Evolutionary conservation across 2,113 vertebrate species (phyloP).

Genomic region (Austrofundulus limnaeus): DNA sequence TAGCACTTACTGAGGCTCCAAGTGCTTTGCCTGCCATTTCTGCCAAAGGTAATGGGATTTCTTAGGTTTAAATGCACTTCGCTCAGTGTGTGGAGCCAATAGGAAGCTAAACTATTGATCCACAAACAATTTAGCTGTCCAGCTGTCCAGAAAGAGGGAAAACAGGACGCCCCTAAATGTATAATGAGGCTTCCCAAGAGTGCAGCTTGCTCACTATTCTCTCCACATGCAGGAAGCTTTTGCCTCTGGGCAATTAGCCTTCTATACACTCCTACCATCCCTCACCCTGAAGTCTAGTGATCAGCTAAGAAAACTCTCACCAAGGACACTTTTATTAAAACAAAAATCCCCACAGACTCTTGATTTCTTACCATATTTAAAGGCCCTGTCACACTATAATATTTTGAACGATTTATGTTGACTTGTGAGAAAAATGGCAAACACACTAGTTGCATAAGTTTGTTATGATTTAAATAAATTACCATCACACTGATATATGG

Average conservation of each 20-base stretch:
- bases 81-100: slow-evolving; percentile 59
- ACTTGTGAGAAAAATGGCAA: too few relatives aligned
- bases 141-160: slow-evolving; percentile 63
- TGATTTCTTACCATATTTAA: slow-evolving; percentile 27
- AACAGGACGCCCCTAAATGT: slow-evolving; percentile 71
- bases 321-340: slow-evolving; percentile 42
- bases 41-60: slow-evolving; percentile 77
- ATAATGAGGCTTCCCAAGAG: slow-evolving; percentile 69
- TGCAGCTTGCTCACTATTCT: slow-evolving; percentile 54
- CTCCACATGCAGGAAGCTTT: slow-evolving; percentile 52
- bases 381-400: too few relatives aligned
- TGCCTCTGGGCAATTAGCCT: slow-evolving; percentile 45
- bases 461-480: too few relatives aligned
- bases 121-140: slow-evolving; percentile 75
- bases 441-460: too few relatives aligned
- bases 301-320: slow-evolving; percentile 30
- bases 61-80: slow-evolving; percentile 71
- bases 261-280: slow-evolving; percentile 37
- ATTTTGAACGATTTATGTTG: too few relatives aligned
- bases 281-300: slow-evolving; percentile 22
- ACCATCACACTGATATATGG: too few relatives aligned
- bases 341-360: slow-evolving; percentile 15
- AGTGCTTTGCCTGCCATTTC: slow-evolving; percentile 62
- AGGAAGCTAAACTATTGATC: slow-evolving; percentile 79
- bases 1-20: slow-evolving; percentile 47